Conservation (phyloP, 2,888 invertebrate species). For the Acrobasis repandana region DNA sequence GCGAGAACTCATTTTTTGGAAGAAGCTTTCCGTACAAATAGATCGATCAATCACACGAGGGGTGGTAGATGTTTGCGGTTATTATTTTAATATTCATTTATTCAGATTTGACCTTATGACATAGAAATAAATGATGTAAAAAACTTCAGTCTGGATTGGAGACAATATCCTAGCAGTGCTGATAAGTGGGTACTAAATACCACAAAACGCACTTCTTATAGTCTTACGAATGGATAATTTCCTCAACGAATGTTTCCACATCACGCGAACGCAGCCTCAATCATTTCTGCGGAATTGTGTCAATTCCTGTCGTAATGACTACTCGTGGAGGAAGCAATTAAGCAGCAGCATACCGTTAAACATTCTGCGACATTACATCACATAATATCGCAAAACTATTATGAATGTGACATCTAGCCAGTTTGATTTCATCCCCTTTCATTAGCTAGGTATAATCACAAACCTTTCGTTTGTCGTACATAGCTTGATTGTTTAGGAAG, state of each 20-base stretch:
- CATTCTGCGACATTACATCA: background rate
- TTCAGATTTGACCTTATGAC: background rate
- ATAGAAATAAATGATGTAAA: too few species aligned
- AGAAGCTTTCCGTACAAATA: background rate
- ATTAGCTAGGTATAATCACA: background rate
- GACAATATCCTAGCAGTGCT: too few species aligned
- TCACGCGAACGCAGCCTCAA: constrained; percentile 19
- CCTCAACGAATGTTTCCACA: constrained; percentile 14
- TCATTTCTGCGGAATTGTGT: constrained; percentile 21
- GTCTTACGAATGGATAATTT: constrained; percentile 17
- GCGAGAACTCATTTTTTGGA: background rate
- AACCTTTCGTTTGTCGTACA: too few species aligned
- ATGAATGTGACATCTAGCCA: background rate
- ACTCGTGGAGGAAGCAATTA: constrained; percentile 11
- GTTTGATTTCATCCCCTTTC: background rate
- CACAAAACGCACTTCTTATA: background rate
- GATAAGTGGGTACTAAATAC: too few species aligned
- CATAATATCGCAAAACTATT: background rate
- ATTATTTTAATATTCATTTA: background rate
- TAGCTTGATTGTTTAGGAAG: too few species aligned
- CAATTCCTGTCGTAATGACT: constrained; percentile 13
- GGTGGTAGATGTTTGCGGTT: background rate
- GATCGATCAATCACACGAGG: background rate
- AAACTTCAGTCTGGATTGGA: too few species aligned
- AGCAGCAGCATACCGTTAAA: background rate